A percentile compares a stretch with the other conserved stretches of the same genome.
phyloP scores from a whole-genome alignment of 2,113 vertebrate species.

The Murina feae region DNA sequence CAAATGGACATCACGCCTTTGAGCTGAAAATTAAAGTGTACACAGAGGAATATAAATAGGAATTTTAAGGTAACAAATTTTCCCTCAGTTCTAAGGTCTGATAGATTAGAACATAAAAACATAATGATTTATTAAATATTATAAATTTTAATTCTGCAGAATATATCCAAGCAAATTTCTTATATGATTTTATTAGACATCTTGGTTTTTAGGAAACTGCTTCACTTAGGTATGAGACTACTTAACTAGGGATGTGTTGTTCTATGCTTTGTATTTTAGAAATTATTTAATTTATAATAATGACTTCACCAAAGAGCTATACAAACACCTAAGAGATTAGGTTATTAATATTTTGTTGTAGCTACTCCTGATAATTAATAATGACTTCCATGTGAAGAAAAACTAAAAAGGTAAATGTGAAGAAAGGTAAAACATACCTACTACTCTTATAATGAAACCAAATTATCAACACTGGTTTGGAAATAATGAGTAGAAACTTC shows the following conservation, averaged over 20 bases:
- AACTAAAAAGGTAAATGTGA: slow-evolving; percentile 35
- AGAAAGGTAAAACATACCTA: not conserved
- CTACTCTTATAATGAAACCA: not conserved
- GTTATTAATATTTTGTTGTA: not conserved
- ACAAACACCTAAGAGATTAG: not conserved
- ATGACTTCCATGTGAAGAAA: slow-evolving; percentile 34
- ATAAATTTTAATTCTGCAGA: not conserved
- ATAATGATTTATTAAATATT: not conserved
- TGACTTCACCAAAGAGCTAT: not conserved
- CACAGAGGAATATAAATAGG: not conserved
- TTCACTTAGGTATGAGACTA: not conserved
- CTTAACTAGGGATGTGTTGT: not conserved
- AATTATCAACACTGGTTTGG: slow-evolving; percentile 21
- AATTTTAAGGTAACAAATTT: slow-evolving; percentile 23
- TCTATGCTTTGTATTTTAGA: not conserved
- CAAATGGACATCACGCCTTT: slow-evolving; percentile 93
- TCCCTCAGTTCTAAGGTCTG: not conserved
- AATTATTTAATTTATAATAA: slow-evolving; percentile 6
- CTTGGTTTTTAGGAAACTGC: not conserved
- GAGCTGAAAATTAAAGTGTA: slow-evolving; percentile 80
- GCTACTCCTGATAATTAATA: not conserved
- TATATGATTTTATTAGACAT: not conserved
- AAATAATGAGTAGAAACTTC: slow-evolving; percentile 32
- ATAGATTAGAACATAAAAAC: not conserved
- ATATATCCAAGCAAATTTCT: not conserved